Evolutionary conservation across 2,113 vertebrate species (phyloP).

Genomic region (Clarias gariepinus): DNA sequence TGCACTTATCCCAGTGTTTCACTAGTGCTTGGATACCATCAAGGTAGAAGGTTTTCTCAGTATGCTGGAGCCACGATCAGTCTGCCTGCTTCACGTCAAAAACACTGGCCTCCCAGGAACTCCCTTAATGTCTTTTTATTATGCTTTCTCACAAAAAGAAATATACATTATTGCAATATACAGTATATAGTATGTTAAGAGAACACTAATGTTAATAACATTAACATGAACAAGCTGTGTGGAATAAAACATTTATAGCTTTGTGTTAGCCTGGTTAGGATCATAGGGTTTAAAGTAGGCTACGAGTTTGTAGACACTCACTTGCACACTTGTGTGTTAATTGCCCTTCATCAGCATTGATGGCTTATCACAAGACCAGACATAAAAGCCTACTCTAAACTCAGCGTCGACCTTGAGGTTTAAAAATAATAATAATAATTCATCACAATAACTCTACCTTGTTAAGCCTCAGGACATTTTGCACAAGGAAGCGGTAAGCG

Average conservation of each 20-base stretch:
- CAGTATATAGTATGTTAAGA: not conserved
- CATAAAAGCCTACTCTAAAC: not conserved
- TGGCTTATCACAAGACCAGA: not conserved
- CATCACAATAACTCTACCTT: constrained; percentile 73
- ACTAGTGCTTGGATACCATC: too few relatives aligned
- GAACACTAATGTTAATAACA: not conserved
- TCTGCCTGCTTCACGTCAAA: not conserved
- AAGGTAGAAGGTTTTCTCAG: too few relatives aligned
- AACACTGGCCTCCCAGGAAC: not conserved
- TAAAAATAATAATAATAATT: not conserved
- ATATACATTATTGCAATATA: not conserved
- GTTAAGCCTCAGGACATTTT: constrained; percentile 87
- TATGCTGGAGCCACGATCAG: too few relatives aligned
- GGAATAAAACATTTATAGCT: not conserved
- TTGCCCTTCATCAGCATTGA: not conserved
- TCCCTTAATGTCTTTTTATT: not conserved
- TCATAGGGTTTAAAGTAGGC: not conserved
- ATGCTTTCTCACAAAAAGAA: not conserved
- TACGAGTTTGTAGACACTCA: not conserved
- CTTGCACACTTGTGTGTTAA: not conserved
- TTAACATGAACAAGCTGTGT: not conserved
- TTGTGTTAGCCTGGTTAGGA: not conserved
- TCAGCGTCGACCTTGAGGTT: not conserved
- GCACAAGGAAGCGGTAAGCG: constrained; percentile 93
- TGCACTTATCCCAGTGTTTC: too few relatives aligned